Base-by-base conservation (phyloP, 1,140 invertebrate species). In the Theocolax elegans region DNA sequence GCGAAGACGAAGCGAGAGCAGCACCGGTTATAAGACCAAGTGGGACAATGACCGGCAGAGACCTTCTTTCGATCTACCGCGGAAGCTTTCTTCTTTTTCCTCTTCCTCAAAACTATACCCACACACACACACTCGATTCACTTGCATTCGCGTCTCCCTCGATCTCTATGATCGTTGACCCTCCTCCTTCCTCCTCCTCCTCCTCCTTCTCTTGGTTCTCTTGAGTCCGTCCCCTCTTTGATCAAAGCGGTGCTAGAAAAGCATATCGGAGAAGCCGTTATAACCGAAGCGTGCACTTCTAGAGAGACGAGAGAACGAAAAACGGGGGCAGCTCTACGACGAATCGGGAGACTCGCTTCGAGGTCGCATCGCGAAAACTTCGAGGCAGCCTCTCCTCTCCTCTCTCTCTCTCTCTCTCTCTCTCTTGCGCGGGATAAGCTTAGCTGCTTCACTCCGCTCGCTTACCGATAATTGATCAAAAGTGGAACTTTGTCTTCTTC, bases 11-110 rank as follows among this genome's bases (percentile, higher is more conserved):
- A n/a, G n/a, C n/a, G n/a, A n/a, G n/a, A n/a, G n/a, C n/a, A n/a
- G n/a, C n/a, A n/a, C n/a, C n/a, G n/a, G n/a, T n/a, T n/a, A n/a
- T n/a, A n/a, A 51, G 40, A 74, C 25, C 81, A 85, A 84, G 82
- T 85, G 74, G 84, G 80, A 84, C 84, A 84, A 85, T 80, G 84
- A 85, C 84, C 84, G 83, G 76, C 72, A 79, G 81, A 83, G 84
- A 85, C 84, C 84, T 85, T 84, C 82, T 85, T 85, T 85, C 81
- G 63, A 71, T 71, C 68, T 71, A 38, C 25, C 65, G 35, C 17
- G n/a, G 23, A 13, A 64, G 49, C 35, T 69, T 63, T 46, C 56
- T 72, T 69, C 59, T 74, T 65, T 59, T 51, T 64, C 49, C 53
- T 42, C 51, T 67, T 65, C 51, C 38, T 62, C 29, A n/a, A n/a